Base-by-base conservation (phyloP, 2,888 invertebrate genomes). In the Lathronympha strigana region DNA sequence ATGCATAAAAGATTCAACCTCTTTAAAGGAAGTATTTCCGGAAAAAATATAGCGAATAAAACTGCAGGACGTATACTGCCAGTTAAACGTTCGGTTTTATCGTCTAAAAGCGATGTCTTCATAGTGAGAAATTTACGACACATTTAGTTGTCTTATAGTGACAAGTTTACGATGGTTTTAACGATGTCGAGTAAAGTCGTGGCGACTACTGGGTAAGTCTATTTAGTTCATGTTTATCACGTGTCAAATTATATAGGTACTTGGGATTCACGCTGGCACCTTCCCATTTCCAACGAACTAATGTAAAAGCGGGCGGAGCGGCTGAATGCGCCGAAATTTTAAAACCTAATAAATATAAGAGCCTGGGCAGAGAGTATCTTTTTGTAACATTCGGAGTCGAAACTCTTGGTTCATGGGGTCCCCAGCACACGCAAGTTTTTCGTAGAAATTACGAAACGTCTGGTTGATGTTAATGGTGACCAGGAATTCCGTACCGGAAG, bases 111-210 rank as follows among this genome's bases (percentile, higher is more conserved):
- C 57, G 57, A 57, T 45, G 43, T 45, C 57, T 57, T 45, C 43
- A 31, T 31, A 43, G 57, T 21, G 43, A 45, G 40, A 53, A 53
- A 57, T 57, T 57, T 57, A 43, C 57, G 57, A 57, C 19, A 55
- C 55, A 57, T 57, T 28, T 51, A 53, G 47, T 25, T n/a, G 21
- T 53, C 51, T 51, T 51, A 53, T 36, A 53, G 51, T 21, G 51
- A 36, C 51, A 36, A 53, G 19, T 57, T 45, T 57, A 57, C 45
- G 57, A 55, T 28, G 23, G 19, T 45, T 45, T 57, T 57, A 57
- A 60, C 49, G 60, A 25, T 11, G 33, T 17, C 21, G 17, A 45
- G 57, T 57, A 31, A 57, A 43, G 43, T n/a, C 28, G 40, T 19
- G 40, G 17, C 19, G 8, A 57, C 43, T 45, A 31, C 45, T 31